Evolutionary conservation across 2,888 invertebrate species (phyloP).

Genomic region (Lepidochitona cinerea): DNA sequence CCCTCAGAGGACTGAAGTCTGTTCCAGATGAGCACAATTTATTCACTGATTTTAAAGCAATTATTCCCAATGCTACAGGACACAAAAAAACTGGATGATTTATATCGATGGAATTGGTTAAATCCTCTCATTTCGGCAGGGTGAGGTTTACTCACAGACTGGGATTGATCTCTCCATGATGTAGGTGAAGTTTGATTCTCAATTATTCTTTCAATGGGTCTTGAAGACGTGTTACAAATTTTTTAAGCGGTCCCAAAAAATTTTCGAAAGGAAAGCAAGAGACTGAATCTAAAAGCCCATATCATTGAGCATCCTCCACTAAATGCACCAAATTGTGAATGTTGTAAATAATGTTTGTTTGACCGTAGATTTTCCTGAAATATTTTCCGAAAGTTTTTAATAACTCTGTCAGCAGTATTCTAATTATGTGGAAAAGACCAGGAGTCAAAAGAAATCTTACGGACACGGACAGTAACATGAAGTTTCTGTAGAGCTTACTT

Average conservation of each 20-base stretch:
- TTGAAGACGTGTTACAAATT: not conserved
- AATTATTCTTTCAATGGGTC: too few relatives aligned
- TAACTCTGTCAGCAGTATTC: conserved; percentile 24
- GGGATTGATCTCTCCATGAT: too few relatives aligned
- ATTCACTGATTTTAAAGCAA: not conserved
- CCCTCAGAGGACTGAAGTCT: not conserved
- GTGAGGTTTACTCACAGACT: too few relatives aligned
- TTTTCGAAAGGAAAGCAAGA: conserved; percentile 1
- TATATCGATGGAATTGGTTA: not conserved
- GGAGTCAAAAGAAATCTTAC: conserved; percentile 36
- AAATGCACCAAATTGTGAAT: not conserved
- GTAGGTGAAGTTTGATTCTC: too few relatives aligned
- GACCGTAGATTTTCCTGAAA: conserved; percentile 25
- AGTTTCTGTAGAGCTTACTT: conserved; percentile 33
- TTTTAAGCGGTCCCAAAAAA: not conserved
- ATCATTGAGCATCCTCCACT: not conserved
- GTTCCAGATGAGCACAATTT: not conserved
- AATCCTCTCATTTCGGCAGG: not conserved
- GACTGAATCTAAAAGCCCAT: not conserved
- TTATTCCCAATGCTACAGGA: not conserved
- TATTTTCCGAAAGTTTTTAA: conserved; percentile 31
- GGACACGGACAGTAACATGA: conserved; percentile 37
- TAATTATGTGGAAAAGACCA: not conserved
- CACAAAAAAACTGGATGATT: not conserved
- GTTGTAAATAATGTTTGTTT: conserved; percentile 16